Evolutionary conservation across 1,140 invertebrate genomes (phyloP).

Genomic region (Cyclina sinensis): DNA sequence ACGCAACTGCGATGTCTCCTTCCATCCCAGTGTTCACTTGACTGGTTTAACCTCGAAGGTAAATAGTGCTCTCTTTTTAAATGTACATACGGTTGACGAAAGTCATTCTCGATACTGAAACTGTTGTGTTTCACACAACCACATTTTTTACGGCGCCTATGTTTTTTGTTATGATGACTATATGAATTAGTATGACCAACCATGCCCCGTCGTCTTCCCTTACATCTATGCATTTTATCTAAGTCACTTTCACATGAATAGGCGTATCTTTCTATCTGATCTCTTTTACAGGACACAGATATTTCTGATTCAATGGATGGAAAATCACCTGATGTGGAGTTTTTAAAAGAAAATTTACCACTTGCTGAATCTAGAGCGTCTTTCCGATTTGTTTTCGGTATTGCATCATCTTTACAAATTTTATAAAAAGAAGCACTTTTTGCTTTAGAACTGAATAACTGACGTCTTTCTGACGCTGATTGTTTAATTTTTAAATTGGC

Average conservation of each 20-base stretch:
- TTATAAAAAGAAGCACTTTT: constrained; percentile 60
- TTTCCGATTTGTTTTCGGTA: background rate
- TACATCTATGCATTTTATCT: background rate
- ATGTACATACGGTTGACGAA: background rate
- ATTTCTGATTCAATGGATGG: constrained; percentile 30
- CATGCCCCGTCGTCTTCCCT: background rate
- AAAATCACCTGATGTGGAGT: constrained; percentile 8
- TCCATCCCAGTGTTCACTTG: background rate
- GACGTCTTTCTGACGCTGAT: constrained; percentile 37
- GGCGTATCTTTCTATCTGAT: background rate
- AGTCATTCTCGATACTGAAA: background rate
- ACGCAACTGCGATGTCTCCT: background rate
- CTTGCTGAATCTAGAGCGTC: background rate
- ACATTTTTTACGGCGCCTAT: background rate
- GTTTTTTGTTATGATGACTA: background rate
- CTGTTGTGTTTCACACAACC: background rate
- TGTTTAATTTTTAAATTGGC: background rate
- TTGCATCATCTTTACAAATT: background rate
- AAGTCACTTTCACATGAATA: constrained; percentile 25
- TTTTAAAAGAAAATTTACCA: background rate
- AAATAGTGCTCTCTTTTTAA: background rate
- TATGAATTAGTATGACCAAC: background rate
- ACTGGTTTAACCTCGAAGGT: background rate
- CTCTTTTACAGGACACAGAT: background rate
- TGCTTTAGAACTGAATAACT: constrained; percentile 43